Evolutionary conservation across 2,113 vertebrate genomes (phyloP), one percentile per base, ranked within the genome.

Genomic region (Tylochromis polylepis): DNA sequence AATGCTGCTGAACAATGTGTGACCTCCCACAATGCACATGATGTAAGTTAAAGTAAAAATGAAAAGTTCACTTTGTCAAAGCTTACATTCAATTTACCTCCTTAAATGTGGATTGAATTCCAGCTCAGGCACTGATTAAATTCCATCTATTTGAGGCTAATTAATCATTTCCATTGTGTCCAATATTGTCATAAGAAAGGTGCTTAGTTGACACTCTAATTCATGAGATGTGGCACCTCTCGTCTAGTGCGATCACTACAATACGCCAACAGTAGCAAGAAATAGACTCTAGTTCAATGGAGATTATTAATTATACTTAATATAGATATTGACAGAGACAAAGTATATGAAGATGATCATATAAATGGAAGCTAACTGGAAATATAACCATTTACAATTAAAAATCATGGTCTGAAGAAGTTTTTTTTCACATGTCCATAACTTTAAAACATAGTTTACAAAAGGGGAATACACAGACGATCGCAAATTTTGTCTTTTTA

Each of bases 131-230:
- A 67, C 90, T 85, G 90, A 95, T 91, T 93, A 85, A 93, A 91
- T 91, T 92, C 78, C 72, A 94, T 91, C 89, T 83, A 92, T 94
- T 82, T 87, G 84, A 89, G 84, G 88, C 86, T 91, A 95, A 94
- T 95, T 95, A 93, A 94, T 95, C 86, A 92, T 90, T 94, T 91
- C 92, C 85, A 93, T 93, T 94, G 89, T 92, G 93, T 83, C 65
- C 92, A 89, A 93, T 95, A 93, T 93, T 91, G 92, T 92, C 87
- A 89, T 83, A 90, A 87, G 90, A 94, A 95, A 95, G 93, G 92
- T 95, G 95, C 94, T 95, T 94, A 95, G 93, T 92, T 94, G 93
- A 96, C 93, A 93, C 86, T 95, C 89, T 88, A 79, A 94, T 94
- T 96, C 94, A 95, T 11, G 86, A 51, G 58, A 84, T 80, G 67